Percentiles rank a stretch among this genome's conserved stretches.
phyloP scores from a whole-genome alignment of 2,888 invertebrate species.

The Fabriciana adippe region DNA sequence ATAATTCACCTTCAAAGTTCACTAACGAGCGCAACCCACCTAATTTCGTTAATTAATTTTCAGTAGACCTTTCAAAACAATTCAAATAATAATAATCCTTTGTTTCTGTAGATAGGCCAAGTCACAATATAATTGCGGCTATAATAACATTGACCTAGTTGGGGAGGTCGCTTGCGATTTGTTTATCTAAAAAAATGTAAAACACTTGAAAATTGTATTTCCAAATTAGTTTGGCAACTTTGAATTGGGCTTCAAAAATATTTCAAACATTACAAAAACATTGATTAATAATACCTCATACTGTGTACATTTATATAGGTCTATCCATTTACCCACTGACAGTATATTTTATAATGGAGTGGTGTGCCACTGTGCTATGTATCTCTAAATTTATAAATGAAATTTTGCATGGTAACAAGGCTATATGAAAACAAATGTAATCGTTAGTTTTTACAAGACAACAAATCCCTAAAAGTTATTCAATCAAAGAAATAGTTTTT shows the following conservation, averaged over 20 bases:
- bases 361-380: too few relatives aligned
- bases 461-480: too few relatives aligned
- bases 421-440: too few relatives aligned
- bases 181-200: conserved; percentile 18
- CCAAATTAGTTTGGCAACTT: not conserved
- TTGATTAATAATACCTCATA: not conserved
- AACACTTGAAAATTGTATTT: conserved; percentile 14
- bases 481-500: too few relatives aligned
- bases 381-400: too few relatives aligned
- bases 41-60: conserved; percentile 30
- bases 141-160: conserved; percentile 25
- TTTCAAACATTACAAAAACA: not conserved
- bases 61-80: conserved; percentile 26
- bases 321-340: too few relatives aligned
- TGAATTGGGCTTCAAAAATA: not conserved
- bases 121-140: conserved; percentile 27
- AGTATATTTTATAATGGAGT: too few relatives aligned
- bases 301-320: not conserved
- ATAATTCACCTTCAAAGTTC: conserved; percentile 17
- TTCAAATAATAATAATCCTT: conserved; percentile 30
- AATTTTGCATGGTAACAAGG: too few relatives aligned
- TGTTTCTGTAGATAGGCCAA: conserved; percentile 16
- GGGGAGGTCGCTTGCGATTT: conserved; percentile 6
- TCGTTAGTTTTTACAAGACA: too few relatives aligned
- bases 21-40: conserved; percentile 13